phyloP scores from a whole-genome alignment of 2,888 invertebrate genomes.

The Julus scandinavius region DNA sequence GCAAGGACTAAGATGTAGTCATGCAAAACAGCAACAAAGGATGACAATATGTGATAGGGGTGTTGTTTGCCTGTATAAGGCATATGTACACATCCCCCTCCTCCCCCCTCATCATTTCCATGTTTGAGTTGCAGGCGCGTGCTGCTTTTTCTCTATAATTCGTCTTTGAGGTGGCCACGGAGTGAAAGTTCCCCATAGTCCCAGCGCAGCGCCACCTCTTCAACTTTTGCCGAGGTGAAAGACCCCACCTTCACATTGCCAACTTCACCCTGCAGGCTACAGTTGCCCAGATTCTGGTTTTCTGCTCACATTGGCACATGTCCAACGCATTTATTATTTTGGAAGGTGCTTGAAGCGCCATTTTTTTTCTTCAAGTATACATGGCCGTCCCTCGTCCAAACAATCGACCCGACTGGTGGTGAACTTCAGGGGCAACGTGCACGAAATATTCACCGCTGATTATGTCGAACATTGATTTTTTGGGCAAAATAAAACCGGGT shows the following conservation, averaged over 20 bases:
- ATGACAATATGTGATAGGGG: not conserved
- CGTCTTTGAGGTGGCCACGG: slow-evolving; percentile 20
- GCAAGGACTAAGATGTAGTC: not conserved
- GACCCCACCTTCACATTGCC: slow-evolving; percentile 3
- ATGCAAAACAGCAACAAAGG: not conserved
- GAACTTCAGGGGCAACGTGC: not conserved
- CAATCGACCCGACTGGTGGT: not conserved
- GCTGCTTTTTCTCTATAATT: not conserved
- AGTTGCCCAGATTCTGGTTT: slow-evolving; percentile 26
- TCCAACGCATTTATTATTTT: slow-evolving; percentile 26
- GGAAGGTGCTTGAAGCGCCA: slow-evolving; percentile 24
- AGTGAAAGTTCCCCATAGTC: slow-evolving; percentile 22
- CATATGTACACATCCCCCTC: not conserved
- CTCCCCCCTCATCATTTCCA: slow-evolving; percentile 29
- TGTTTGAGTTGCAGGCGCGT: slow-evolving; percentile 39
- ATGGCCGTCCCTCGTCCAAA: not conserved
- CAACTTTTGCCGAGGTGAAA: slow-evolving; percentile 16
- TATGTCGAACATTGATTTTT: not conserved
- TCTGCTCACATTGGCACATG: not conserved
- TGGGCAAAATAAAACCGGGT: not conserved
- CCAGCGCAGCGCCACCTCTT: slow-evolving; percentile 11
- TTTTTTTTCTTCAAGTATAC: not conserved
- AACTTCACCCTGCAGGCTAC: not conserved
- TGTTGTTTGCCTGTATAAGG: not conserved
- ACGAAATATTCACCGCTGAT: not conserved